phyloP scores from a whole-genome alignment of 1,140 invertebrate genomes.

The Drosophila pachea region DNA sequence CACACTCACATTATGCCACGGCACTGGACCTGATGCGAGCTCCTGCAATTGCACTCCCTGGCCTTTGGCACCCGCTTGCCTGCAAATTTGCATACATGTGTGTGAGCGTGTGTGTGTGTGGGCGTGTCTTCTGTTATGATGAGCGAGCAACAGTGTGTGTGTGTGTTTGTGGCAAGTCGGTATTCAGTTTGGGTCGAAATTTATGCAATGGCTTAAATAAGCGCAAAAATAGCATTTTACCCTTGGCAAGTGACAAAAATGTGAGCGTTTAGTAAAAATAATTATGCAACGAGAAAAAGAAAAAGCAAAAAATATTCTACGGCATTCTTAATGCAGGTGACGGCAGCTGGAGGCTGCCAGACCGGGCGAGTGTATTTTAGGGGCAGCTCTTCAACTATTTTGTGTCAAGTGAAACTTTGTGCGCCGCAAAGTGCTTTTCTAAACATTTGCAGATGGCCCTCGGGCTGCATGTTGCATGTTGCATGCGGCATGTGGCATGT shows the following conservation, averaged over 20 bases:
- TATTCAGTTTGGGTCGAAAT: slow-evolving; percentile 70
- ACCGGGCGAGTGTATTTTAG: slow-evolving; percentile 12
- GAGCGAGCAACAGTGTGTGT: slow-evolving; percentile 16
- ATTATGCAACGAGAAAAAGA: slow-evolving; percentile 48
- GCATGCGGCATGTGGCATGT: slow-evolving; percentile 19
- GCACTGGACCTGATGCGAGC: slow-evolving; percentile 36
- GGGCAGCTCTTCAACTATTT: slow-evolving; percentile 35
- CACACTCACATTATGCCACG: slow-evolving; percentile 41
- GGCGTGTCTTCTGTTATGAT: slow-evolving; percentile 23
- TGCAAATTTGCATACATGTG: slow-evolving; percentile 63
- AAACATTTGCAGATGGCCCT: slow-evolving; percentile 55
- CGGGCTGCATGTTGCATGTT: slow-evolving; percentile 1
- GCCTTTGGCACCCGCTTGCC: slow-evolving; percentile 35
- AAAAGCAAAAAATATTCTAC: slow-evolving; percentile 19
- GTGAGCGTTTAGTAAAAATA: slow-evolving; percentile 63
- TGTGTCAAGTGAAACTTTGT: slow-evolving; percentile 54
- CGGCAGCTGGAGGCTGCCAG: background rate
- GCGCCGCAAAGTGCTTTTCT: slow-evolving; percentile 53
- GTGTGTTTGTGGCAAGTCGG: slow-evolving; percentile 42
- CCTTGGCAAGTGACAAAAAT: slow-evolving; percentile 63
- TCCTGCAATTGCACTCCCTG: slow-evolving; percentile 64
- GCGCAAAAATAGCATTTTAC: slow-evolving; percentile 70
- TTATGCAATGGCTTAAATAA: slow-evolving; percentile 75
- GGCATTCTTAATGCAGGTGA: background rate
- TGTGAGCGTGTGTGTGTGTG: slow-evolving; percentile 30